phyloP scores from a whole-genome alignment of 2,797 vertebrate species.

The Menidia menidia region DNA sequence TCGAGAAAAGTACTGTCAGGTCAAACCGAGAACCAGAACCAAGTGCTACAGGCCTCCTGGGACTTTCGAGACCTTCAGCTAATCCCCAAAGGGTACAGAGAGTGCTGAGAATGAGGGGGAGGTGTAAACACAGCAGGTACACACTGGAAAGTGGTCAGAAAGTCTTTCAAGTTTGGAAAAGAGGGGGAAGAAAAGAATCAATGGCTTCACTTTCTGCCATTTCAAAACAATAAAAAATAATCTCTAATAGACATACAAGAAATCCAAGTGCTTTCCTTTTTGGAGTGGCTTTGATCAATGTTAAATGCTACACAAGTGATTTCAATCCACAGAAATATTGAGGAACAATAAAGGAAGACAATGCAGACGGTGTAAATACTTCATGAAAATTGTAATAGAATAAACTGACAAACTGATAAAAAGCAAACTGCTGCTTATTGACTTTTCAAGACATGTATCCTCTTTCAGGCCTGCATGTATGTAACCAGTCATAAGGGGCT shows the following conservation, averaged over 20 bases:
- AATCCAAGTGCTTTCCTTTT: not conserved
- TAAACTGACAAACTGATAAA: not conserved
- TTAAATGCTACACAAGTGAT: not conserved
- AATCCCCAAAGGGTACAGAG: conserved; percentile 37
- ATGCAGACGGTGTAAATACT: not conserved
- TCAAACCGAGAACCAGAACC: conserved; percentile 69
- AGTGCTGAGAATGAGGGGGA: conserved; percentile 14
- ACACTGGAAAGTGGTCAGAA: conserved; percentile 34
- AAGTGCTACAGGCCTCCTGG: conserved; percentile 44
- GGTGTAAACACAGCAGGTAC: conserved; percentile 9
- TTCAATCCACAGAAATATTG: not conserved
- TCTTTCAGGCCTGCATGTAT: not conserved
- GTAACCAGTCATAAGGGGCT: not conserved
- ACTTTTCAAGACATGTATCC: not conserved
- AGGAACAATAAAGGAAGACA: not conserved
- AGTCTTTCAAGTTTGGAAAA: not conserved
- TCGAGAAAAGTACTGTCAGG: conserved; percentile 56
- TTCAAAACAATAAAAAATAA: not conserved
- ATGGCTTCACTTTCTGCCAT: not conserved
- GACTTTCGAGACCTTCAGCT: conserved; percentile 52
- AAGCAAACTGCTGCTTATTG: not conserved
- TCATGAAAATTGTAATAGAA: not conserved
- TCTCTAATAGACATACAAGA: not conserved
- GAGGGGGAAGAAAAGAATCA: conserved; percentile 3
- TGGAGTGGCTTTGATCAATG: not conserved